Base-by-base conservation (phyloP, 2,113 vertebrate species). In the Actenoides hombroni region DNA sequence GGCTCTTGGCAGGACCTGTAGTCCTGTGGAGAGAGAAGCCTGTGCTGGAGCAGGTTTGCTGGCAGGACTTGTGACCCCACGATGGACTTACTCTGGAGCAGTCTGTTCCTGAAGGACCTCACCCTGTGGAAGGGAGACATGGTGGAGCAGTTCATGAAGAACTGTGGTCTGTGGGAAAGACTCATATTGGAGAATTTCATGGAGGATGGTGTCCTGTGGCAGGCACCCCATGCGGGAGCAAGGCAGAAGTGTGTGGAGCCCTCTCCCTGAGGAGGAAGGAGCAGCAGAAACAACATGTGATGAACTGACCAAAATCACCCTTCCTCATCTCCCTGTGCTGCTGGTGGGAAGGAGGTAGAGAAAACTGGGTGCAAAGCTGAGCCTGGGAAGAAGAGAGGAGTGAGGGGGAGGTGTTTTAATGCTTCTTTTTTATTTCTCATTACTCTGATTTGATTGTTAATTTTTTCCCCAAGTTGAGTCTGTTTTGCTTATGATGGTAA, bases 161-260 rank as follows among this genome's bases (percentile, higher is more conserved):
- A 33, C 63, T 31, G 40, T 10, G 7, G 40, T 29, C 29, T 23
- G 6, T 67, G 42, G 29, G 19, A 67, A 60, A 29, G 64, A 60
- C 15, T 25, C 21, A 26, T 0, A 0, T 3, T 29, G 44, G 25
- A 81, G 42, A 51, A 59, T 8, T 40, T 28, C 9, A 29, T 8
- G 42, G 8, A 53, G 29, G 17, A 23, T 6, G 26, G 17, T 40
- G 24, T 81, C 25, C 17, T 8, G 5, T 2, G 3, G 24, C 18
- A 51, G 8, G 5, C 1, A 37, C 42, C 11, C 35, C 12, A 7
- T 0, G 0, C 1, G 51, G 51, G 25, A 74, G 53, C 21, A n/a
- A 18, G 23, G 5, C 15, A 68, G 68, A 48, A 39, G 16, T 18
- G 26, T n/a, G 31, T 57, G 26, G 11, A 63, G 31, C 25, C 35